phyloP scores from a whole-genome alignment of 2,113 vertebrate genomes.

The Gymnarchus niloticus region DNA sequence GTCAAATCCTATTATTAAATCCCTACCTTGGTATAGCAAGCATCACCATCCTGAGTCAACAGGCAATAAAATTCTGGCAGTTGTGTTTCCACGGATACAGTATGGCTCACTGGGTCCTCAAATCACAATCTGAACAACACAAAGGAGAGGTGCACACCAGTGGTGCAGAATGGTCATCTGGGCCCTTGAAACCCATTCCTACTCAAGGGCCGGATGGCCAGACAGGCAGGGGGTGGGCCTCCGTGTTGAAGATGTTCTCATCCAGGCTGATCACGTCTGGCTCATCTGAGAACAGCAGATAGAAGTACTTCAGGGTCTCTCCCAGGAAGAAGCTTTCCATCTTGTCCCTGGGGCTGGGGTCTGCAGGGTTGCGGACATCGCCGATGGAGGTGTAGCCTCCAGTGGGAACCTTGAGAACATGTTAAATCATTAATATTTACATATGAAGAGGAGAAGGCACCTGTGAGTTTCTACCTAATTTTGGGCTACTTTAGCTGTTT shows the following conservation, averaged over 20 bases:
- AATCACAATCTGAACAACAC: neutral
- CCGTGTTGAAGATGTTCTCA: constrained; percentile 87
- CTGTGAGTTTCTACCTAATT: neutral
- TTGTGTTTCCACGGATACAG: neutral
- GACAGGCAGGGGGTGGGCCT: constrained; percentile 89
- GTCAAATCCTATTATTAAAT: neutral
- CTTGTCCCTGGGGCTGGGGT: constrained; percentile 84
- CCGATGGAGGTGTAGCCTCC: constrained; percentile 92
- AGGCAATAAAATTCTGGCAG: neutral
- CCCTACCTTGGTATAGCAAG: neutral
- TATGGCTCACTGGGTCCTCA: neutral
- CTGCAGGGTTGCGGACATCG: constrained; percentile 77
- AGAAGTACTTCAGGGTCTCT: constrained; percentile 93
- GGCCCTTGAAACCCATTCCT: neutral
- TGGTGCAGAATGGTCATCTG: neutral
- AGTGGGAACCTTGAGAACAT: constrained; percentile 64
- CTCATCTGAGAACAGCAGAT: constrained; percentile 86
- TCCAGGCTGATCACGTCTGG: constrained; percentile 77
- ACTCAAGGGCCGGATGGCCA: constrained; percentile 64
- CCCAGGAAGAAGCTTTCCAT: constrained; percentile 99
- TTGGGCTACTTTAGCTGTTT: neutral
- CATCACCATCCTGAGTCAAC: constrained; percentile 8
- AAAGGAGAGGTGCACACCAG: neutral
- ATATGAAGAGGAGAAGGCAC: neutral
- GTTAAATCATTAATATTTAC: neutral